Evolutionary conservation across 2,797 vertebrate genomes (phyloP), one percentile per base, ranked within the genome.

Genomic region (Chaetophractus vellerosus): DNA sequence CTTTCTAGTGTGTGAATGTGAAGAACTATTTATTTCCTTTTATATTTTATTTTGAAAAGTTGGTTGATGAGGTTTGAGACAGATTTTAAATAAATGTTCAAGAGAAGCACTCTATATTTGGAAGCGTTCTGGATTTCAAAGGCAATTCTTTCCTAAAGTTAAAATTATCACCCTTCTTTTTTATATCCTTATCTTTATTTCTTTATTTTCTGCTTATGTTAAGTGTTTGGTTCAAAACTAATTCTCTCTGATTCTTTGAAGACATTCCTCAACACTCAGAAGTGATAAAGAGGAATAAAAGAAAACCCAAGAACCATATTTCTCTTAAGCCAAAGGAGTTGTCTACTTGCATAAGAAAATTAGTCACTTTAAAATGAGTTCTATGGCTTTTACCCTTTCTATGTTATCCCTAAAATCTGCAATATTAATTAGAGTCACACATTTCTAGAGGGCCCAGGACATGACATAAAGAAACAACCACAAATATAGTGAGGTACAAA

Each of bases 161-260:
- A 82, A 95, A 80, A 85, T 41, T 36, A 33, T 85, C 26, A 59
- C 1, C 23, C 2, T 84, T 84, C 61, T 87, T 50, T 90, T 68
- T 64, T 55, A 59, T 78, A 15, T 0, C 21, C 85, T 68, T 61
- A 2, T 61, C 19, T 71, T 90, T 93, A 9, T 45, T 71, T 84
- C 6, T 68, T 81, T 76, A 69, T 93, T 92, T 45, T 84, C 61
- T 89, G 2, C 90, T 75, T 90, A 31, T 88, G 26, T 74, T 86
- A 91, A 75, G 87, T 91, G 31, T 84, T 91, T 86, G 28, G 52
- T 38, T 81, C 78, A 88, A 74, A 61, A 72, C 9, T 91, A 72
- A 50, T 59, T 81, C 50, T 41, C 59, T 52, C 88, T 88, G 24
- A 57, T 85, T 88, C 55, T 90, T 93, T 87, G 71, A 93, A 95